These are phyloP conservation scores for Hemistola chrysoprasaria DNA, from an alignment of 2,888 invertebrate species.

Conservation along the genomic window DNA sequence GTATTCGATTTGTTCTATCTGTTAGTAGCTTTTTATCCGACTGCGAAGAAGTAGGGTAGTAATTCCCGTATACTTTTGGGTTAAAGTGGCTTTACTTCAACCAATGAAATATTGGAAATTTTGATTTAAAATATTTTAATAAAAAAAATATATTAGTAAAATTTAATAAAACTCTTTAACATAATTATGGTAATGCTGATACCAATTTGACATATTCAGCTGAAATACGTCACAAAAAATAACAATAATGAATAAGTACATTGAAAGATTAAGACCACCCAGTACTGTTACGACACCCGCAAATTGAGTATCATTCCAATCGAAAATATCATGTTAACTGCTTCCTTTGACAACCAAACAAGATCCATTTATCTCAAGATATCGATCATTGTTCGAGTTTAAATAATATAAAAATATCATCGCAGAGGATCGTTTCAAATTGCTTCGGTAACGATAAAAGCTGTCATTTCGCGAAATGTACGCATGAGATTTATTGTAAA, in stretches of 20 bases:
- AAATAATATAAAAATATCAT: slow-evolving; percentile 37
- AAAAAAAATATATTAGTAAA: no score
- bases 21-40: neutral
- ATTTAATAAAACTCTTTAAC: no score
- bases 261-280: slow-evolving; percentile 16
- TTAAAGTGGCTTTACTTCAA: no score
- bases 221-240: no score
- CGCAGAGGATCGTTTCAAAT: slow-evolving; percentile 52
- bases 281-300: slow-evolving; percentile 10
- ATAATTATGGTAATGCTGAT: no score
- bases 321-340: slow-evolving; percentile 11
- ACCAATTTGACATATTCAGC: no score
- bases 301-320: slow-evolving; percentile 16
- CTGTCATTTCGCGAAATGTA: slow-evolving; percentile 54
- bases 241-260: no score
- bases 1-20: slow-evolving; percentile 9
- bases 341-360: slow-evolving; percentile 31
- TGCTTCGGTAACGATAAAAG: slow-evolving; percentile 59
- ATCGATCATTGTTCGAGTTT: slow-evolving; percentile 2
- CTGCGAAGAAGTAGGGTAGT: no score
- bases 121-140: no score
- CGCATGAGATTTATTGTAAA: slow-evolving; percentile 65
- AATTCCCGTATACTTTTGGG: no score
- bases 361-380: slow-evolving; percentile 30
- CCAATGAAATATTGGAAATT: no score